Percentiles rank a stretch among this genome's conserved stretches.
Conservation (phyloP, 2,888 invertebrate species). For the Iselma pallidipennis region DNA sequence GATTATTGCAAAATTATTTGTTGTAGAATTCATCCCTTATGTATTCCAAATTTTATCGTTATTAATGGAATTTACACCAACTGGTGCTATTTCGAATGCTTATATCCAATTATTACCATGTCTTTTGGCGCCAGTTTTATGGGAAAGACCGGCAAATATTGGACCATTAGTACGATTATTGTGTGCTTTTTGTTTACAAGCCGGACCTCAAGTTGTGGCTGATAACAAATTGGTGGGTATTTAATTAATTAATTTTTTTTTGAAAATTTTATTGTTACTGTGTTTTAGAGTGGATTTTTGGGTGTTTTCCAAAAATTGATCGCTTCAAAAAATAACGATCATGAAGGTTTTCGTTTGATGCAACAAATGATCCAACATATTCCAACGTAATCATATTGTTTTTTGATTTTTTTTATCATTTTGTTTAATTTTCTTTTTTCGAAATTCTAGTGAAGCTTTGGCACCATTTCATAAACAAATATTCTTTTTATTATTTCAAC, state of each 20-base stretch:
- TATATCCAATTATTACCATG: conserved; percentile 92
- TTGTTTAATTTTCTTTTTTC: background rate
- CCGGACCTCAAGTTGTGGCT: conserved; percentile 68
- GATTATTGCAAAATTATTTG: background rate
- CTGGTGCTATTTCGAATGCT: conserved; percentile 70
- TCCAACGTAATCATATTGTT: conserved; percentile 76
- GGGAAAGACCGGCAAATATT: conserved; percentile 93
- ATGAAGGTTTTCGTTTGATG: conserved; percentile 92
- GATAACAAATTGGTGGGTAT: conserved; percentile 71
- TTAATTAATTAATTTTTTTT: background rate
- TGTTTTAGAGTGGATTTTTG: conserved; percentile 71
- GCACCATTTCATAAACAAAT: conserved; percentile 82
- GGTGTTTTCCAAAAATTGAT: conserved; percentile 97
- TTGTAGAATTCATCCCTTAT: conserved; percentile 94
- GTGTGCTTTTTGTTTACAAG: conserved; percentile 80
- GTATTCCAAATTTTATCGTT: conserved; percentile 96
- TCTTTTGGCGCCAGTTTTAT: conserved; percentile 85
- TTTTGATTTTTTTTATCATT: background rate
- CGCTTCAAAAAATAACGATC: conserved; percentile 92
- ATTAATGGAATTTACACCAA: conserved; percentile 72
- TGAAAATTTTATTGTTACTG: background rate
- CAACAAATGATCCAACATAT: conserved; percentile 83
- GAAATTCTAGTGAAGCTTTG: conserved; percentile 67
- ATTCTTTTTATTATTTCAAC: conserved; percentile 89
- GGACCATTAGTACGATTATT: conserved; percentile 91